Percentiles rank a stretch among this genome's conserved stretches.
phyloP scores from a whole-genome alignment of 2,113 vertebrate species.

The Etheostoma spectabile region DNA sequence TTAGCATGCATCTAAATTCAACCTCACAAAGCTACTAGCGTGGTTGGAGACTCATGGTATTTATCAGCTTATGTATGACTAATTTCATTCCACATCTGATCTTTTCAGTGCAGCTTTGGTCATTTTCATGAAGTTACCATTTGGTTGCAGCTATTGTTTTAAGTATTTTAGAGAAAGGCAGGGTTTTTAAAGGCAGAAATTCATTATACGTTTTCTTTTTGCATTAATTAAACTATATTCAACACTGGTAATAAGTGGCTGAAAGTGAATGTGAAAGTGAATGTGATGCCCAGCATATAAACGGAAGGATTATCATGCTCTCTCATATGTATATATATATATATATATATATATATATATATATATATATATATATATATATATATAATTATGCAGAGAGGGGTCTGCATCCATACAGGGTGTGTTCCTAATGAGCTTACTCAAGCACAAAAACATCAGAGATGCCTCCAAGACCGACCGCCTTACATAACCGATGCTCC shows the following conservation, averaged over 20 bases:
- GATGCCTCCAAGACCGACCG: conserved; percentile 63
- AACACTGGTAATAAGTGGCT: neutral
- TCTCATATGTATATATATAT: neutral
- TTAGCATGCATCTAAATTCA: too few species aligned
- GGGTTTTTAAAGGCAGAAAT: too few species aligned
- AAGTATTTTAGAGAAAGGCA: neutral
- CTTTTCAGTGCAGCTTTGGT: neutral
- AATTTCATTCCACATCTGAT: neutral
- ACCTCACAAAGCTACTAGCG: neutral
- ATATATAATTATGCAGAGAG: neutral
- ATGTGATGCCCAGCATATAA: neutral
- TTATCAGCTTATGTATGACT: neutral
- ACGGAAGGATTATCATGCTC: neutral
- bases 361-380: too few species aligned
- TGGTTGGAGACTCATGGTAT: neutral
- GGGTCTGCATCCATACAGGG: conserved; percentile 6
- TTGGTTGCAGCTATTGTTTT: neutral
- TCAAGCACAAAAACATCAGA: conserved; percentile 59
- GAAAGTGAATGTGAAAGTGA: neutral
- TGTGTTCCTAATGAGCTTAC: conserved; percentile 47
- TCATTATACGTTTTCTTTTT: too few species aligned
- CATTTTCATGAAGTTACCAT: neutral
- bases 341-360: too few species aligned
- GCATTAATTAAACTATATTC: neutral
- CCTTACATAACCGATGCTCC: conserved; percentile 71